Evolutionary conservation across 2,888 invertebrate species (phyloP).

Genomic region (Catonia carolina): DNA sequence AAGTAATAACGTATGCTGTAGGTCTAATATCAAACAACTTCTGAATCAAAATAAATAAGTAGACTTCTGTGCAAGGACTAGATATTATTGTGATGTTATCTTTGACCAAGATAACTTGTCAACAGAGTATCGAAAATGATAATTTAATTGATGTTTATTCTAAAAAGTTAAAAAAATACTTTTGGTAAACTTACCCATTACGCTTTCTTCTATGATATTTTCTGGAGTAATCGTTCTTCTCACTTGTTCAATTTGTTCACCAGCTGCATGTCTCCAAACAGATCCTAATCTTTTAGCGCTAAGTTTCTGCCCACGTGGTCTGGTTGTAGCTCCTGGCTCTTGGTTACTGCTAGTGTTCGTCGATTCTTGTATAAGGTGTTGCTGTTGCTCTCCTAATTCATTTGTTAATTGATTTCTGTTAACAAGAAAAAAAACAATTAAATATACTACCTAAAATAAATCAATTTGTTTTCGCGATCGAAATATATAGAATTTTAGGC

Average conservation of each 20-base stretch:
- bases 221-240: conserved; percentile 32
- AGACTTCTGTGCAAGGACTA: too few relatives aligned
- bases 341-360: neutral
- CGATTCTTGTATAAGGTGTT: neutral
- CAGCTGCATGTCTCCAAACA: conserved; percentile 38
- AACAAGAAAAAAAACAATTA: neutral
- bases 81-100: too few relatives aligned
- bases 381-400: conserved; percentile 6
- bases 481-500: too few relatives aligned
- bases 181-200: conserved; percentile 36
- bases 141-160: too few relatives aligned
- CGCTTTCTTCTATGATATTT: conserved; percentile 34
- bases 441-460: too few relatives aligned
- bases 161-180: too few relatives aligned
- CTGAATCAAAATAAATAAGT: too few relatives aligned
- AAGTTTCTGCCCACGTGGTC: conserved; percentile 21
- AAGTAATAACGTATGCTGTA: too few relatives aligned
- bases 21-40: too few relatives aligned
- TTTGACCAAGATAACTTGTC: too few relatives aligned
- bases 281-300: conserved; percentile 37
- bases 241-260: conserved; percentile 36
- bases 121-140: too few relatives aligned
- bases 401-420: conserved; percentile 6
- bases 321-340: conserved; percentile 16
- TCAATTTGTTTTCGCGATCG: too few relatives aligned